Percentiles rank a stretch among this genome's conserved stretches.
phyloP scores from a whole-genome alignment of 2,797 vertebrate genomes.

The Numenius phaeopus region DNA sequence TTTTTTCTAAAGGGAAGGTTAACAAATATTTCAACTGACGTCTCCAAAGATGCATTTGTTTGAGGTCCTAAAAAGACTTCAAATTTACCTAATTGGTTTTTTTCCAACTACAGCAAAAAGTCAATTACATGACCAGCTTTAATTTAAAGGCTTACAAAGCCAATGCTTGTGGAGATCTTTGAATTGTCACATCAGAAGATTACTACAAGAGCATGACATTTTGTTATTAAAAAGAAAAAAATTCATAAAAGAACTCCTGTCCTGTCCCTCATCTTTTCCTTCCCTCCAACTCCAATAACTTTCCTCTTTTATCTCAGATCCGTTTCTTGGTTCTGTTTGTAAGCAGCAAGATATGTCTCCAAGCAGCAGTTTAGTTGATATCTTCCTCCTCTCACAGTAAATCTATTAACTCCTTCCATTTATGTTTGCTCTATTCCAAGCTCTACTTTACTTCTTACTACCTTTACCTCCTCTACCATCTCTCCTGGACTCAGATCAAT shows the following conservation, averaged over 20 bases:
- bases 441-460: background rate
- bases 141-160: background rate
- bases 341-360: background rate
- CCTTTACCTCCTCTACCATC: no score
- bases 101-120: background rate
- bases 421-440: background rate
- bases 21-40: constrained; percentile 31
- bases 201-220: background rate
- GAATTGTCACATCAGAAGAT: background rate
- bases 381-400: background rate
- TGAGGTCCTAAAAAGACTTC: background rate
- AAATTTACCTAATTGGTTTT: background rate
- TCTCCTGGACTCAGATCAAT: background rate
- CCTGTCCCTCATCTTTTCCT: background rate
- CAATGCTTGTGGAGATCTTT: background rate
- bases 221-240: background rate
- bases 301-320: background rate
- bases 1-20: constrained; percentile 36
- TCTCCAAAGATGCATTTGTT: constrained; percentile 17
- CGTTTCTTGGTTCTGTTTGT: background rate
- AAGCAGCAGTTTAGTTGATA: background rate
- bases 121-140: background rate
- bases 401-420: background rate
- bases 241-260: background rate
- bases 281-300: background rate